These are phyloP conservation scores for Ciconia stormi DNA, from an alignment of 2,113 vertebrate genomes.

Conservation along the genomic window DNA sequence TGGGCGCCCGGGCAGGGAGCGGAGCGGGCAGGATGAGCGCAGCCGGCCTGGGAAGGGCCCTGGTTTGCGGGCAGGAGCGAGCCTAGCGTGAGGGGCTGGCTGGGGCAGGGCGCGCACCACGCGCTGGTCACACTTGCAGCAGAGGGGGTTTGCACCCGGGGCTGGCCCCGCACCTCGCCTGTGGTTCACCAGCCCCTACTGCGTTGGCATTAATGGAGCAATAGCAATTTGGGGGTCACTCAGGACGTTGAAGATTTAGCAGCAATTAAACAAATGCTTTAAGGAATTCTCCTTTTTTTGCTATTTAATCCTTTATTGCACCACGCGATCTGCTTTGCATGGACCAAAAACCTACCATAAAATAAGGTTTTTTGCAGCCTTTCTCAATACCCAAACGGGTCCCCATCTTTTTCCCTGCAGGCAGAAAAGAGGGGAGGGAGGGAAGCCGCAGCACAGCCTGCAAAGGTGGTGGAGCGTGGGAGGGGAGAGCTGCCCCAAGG, in stretches of 20 bases:
- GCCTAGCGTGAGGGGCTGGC: not conserved
- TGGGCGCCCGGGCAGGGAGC: not conserved
- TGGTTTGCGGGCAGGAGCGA: not conserved
- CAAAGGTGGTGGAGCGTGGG: not conserved
- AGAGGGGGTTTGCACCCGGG: not conserved
- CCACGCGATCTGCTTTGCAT: not conserved
- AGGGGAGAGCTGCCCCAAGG: not conserved
- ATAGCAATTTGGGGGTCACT: not conserved
- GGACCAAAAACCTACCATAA: not conserved
- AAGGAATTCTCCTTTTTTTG: not conserved
- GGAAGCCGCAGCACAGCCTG: not conserved
- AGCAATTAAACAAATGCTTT: not conserved
- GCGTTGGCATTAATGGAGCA: accelerated
- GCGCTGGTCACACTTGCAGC: not conserved
- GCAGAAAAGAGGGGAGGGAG: not conserved
- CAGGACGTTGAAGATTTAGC: not conserved
- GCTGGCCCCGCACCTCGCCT: not conserved
- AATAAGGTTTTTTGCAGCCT: accelerated
- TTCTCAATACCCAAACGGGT: not conserved
- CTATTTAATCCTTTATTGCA: not conserved
- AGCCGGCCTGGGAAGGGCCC: not conserved
- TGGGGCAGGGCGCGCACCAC: not conserved
- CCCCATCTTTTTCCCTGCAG: not conserved
- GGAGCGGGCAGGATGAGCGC: not conserved
- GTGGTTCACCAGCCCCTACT: not conserved